These are phyloP conservation scores for Protobothrops flavoviridis DNA, from an alignment of 2,113 vertebrate species.

Conservation along the genomic window DNA sequence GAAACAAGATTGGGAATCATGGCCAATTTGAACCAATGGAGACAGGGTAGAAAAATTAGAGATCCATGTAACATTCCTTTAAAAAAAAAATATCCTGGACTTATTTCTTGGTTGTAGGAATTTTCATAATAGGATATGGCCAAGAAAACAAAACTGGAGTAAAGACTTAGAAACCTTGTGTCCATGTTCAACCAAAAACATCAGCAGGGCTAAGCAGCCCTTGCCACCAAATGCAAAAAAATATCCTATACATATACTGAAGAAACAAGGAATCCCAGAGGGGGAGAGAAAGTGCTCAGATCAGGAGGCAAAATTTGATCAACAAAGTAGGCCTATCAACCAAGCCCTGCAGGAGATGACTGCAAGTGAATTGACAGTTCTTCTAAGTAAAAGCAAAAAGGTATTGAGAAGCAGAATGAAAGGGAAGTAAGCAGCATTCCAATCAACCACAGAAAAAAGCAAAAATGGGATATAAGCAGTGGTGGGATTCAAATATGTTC, in stretches of 20 bases:
- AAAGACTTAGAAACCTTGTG: not conserved
- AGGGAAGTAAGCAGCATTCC: not conserved
- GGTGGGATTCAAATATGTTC: no score
- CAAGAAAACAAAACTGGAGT: not conserved
- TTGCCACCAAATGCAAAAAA: not conserved
- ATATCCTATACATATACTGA: not conserved
- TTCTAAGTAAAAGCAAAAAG: not conserved
- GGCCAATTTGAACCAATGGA: not conserved
- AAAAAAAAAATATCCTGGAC: not conserved
- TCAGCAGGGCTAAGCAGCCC: not conserved
- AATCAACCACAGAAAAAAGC: not conserved
- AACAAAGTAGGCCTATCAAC: not conserved
- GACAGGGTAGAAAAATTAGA: not conserved
- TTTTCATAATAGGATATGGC: not conserved
- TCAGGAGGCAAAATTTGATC: not conserved
- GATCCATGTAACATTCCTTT: not conserved
- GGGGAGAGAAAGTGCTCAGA: not conserved
- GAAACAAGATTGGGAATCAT: not conserved
- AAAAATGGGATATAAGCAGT: not conserved
- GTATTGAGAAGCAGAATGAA: not conserved
- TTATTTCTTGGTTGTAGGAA: not conserved
- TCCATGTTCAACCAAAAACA: not conserved
- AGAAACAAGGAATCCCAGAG: not conserved
- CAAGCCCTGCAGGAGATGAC: not conserved
- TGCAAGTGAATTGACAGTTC: not conserved